These are phyloP conservation scores for Megaptera novaeangliae DNA, from an alignment of 2,113 vertebrate genomes.

Conservation along the genomic window DNA sequence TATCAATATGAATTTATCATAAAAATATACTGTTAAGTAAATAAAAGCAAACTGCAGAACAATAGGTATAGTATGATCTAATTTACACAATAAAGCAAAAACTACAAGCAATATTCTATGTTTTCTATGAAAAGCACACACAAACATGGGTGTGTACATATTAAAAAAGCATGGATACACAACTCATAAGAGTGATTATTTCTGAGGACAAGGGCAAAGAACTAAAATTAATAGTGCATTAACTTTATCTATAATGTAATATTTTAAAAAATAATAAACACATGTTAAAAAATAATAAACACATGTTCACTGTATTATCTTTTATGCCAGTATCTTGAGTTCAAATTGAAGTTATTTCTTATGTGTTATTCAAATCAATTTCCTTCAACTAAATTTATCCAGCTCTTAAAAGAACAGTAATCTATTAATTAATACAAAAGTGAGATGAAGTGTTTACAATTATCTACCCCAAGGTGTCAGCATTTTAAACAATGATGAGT, in stretches of 20 bases:
- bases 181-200: background rate
- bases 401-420: background rate
- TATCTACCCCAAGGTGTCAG: background rate
- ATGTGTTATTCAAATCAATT: background rate
- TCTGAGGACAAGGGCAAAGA: background rate
- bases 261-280: background rate
- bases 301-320: background rate
- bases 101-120: background rate
- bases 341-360: background rate
- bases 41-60: slow-evolving; percentile 5
- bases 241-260: background rate
- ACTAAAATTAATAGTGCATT: background rate
- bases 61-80: background rate
- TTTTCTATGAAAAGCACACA: background rate
- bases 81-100: background rate
- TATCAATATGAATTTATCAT: background rate
- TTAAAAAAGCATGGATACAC: background rate
- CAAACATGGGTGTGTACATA: background rate
- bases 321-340: background rate
- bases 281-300: no score
- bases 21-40: background rate
- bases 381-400: background rate
- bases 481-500: background rate
- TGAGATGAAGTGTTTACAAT: background rate
- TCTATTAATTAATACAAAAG: background rate